A percentile compares a stretch with the other conserved stretches of the same genome.
Conservation (phyloP, 2,113 vertebrate genomes). For the Panurus biarmicus region DNA sequence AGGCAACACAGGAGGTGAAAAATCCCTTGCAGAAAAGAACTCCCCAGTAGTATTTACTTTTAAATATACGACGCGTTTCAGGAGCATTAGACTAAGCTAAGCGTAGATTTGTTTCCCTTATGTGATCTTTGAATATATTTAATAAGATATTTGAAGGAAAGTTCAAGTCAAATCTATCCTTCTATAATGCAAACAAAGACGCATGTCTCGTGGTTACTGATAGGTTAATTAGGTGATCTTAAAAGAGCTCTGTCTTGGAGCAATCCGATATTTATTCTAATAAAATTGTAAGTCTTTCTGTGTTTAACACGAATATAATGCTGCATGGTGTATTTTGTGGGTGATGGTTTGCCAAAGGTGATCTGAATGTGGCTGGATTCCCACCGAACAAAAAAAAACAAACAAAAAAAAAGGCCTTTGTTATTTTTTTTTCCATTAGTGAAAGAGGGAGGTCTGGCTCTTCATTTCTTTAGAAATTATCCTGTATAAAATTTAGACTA, state of each 20-base stretch:
- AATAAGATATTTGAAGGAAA: background rate
- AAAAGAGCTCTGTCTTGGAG: background rate
- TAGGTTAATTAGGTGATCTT: background rate
- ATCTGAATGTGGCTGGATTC: background rate
- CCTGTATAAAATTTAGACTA: background rate
- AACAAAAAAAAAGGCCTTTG: slow-evolving; percentile 54
- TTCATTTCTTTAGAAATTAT: background rate
- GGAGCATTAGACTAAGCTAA: background rate
- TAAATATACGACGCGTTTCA: background rate
- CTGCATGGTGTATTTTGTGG: background rate
- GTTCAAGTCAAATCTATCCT: background rate
- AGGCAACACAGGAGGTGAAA: background rate
- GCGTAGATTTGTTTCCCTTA: background rate
- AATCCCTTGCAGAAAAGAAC: background rate
- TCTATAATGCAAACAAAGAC: slow-evolving; percentile 1
- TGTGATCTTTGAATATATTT: background rate
- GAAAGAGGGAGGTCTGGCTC: background rate
- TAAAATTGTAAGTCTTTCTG: background rate
- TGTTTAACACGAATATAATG: background rate
- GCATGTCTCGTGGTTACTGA: background rate
- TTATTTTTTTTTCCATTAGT: background rate
- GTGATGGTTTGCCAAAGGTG: background rate
- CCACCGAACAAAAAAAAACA: background rate
- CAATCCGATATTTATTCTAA: background rate
- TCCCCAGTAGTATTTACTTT: background rate